Evolutionary conservation across 2,888 invertebrate species (phyloP), one percentile per base, ranked within the genome.

Genomic region (Dasypogon diadema): DNA sequence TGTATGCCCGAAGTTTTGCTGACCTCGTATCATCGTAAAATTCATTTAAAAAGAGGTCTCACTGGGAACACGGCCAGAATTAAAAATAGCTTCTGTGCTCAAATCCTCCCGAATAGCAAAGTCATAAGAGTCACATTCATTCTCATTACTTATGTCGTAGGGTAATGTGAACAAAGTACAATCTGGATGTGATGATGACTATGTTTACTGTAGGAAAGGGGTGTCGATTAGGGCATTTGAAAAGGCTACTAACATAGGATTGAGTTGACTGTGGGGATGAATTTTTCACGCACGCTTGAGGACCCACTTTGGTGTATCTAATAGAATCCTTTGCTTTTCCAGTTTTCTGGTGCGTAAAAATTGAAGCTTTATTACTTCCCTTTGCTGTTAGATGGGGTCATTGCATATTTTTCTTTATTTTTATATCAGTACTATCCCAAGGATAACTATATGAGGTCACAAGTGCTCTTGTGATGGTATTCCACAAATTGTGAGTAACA

Each of bases 221-320:
- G 65, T 65, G 65, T 65, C 65, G 65, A 65, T 65, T 65, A 65
- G 65, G 42, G 51, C 48, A 14, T 24, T 12, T n/a, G 34, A 70
- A 34, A 18, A n/a, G 14, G 24, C 6, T 5, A 51, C 14, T 22
- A 22, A 18, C 18, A 22, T 8, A 3, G 16, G n/a, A 60, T 10
- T 10, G 2, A 14, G 37, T 14, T 16, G 4, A 18, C 21, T 10
- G 21, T n/a, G 16, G 42, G 21, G 54, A 54, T 30, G 51, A 54
- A 70, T 70, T 54, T 70, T 70, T 70, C 54, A 70, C 70, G 70
- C 70, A 70, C 70, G 70, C 70, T 70, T 70, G 70, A 70, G 70
- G 42, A 70, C 54, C 51, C 70, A 54, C 54, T 54, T 16, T 48
- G 54, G 70, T 70, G 70, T 70, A 70, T 54, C 70, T 70, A 70